Evolutionary conservation across 2,797 vertebrate species (phyloP), one percentile per base, ranked within the genome.

Genomic region (Siniperca scherzeri): DNA sequence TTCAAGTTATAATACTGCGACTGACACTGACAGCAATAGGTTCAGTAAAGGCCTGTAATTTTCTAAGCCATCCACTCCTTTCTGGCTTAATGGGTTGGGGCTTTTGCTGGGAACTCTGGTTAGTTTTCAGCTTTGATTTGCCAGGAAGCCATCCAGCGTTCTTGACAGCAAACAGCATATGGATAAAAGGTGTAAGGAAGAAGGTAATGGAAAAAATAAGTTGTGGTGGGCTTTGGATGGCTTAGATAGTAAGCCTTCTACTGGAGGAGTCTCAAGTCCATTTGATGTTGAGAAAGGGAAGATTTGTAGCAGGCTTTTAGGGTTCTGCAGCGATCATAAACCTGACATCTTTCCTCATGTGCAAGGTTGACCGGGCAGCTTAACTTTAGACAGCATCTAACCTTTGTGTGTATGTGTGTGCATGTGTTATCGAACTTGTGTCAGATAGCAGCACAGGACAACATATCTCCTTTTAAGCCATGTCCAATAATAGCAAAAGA

Each of bases 191-290:
- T 80, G 69, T 77, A 82, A 81, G 77, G 80, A 83, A 84, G 70
- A 74, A 73, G 71, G 86, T 85, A 85, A 91, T 92, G 90, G 88
- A 38, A 86, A 83, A 66, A 81, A 78, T 56, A 75, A 71, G 84
- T 81, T 56, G 68, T 74, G 87, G 85, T 79, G 81, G 91, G 91
- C 87, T 93, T 92, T 83, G 85, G 86, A 55, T 88, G 93, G 87
- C 90, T 94, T 89, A 82, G 89, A 91, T 91, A 68, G 90, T 89
- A 87, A 94, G 91, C 84, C 81, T 76, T 73, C 69, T 88, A 81
- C 86, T 83, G 76, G 80, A 88, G 78, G 78, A 92, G 76, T 57
- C 82, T 76, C 72, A 81, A 82, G 87, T 84, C 85, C 84, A 87
- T 93, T 88, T 90, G 84, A 93, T 88, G 89, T 83, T 55, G 84